Conservation (phyloP, 2,113 vertebrate species). For the Andinoacara biseriatus region DNA sequence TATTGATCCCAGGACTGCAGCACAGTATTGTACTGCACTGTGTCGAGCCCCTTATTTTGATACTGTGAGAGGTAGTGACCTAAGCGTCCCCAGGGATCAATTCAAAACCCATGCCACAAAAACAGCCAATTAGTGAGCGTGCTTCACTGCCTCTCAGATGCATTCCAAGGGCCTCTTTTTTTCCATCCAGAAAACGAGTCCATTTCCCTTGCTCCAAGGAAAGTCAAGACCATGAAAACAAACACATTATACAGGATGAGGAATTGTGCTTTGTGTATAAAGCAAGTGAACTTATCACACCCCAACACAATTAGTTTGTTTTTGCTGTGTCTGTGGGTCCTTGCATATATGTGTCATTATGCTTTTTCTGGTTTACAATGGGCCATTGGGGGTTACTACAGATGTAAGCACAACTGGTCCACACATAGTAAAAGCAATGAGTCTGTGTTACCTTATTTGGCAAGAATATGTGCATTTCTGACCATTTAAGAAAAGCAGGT, state of each 20-base stretch:
- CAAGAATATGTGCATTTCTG: not conserved
- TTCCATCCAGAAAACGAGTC: conserved; percentile 37
- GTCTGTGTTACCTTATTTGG: not conserved
- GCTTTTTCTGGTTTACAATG: not conserved
- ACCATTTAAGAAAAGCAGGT: not conserved
- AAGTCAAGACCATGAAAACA: conserved; percentile 62
- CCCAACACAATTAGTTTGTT: conserved; percentile 68
- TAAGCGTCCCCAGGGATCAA: conserved; percentile 79
- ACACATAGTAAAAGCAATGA: not conserved
- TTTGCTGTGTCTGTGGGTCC: conserved; percentile 18
- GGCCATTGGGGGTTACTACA: not conserved
- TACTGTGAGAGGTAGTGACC: conserved; percentile 79
- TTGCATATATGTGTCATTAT: conserved; percentile 17
- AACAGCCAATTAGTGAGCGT: conserved; percentile 79
- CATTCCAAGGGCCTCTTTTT: conserved; percentile 72
- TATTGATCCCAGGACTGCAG: conserved; percentile 65
- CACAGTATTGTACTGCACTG: conserved; percentile 26
- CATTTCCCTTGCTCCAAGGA: conserved; percentile 42
- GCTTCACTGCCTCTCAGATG: conserved; percentile 65
- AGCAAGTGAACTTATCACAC: conserved; percentile 84
- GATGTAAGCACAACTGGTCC: not conserved
- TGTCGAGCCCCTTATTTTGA: conserved; percentile 69
- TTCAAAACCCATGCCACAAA: conserved; percentile 79
- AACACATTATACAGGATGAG: conserved; percentile 75
- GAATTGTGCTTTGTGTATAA: conserved; percentile 83